Evolutionary conservation across 2,888 invertebrate genomes (phyloP), one percentile per base, ranked within the genome.

Genomic region (Trachelus tabidus): DNA sequence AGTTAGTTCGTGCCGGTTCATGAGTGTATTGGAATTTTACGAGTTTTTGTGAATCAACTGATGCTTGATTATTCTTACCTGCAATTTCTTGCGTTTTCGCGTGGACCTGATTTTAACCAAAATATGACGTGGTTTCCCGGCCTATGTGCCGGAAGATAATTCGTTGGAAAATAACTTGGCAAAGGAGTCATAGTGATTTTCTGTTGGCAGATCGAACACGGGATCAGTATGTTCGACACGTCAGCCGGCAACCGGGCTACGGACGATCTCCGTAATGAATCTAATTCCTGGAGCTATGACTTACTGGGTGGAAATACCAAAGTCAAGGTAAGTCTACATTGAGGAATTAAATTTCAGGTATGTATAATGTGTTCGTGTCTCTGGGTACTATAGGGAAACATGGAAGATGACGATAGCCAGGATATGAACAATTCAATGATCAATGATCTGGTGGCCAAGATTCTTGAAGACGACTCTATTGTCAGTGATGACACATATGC

Each of bases 381-480:
- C 37, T 56, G 56, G 40, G 15, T 23, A 56, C 56, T 23, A 12
- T 75, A 91, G 91, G 84, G 87, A 79, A 87, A 84, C 73, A 69
- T 88, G 79, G 91, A 91, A 69, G 91, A 91, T 69, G 91, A 91
- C 31, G 91, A 91, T 77, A 84, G 86, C 35, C 91, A 89, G 81
- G 91, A 91, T 83, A 81, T 91, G 40, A 90, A 94, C 86, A 94
- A 94, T 89, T 92, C 94, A 68, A 94, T 94, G 93, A 94, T 94
- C 83, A 93, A 94, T 85, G 94, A 94, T 89, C 92, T 94, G 89
- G 94, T 94, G 88, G 94, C 94, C 81, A 94, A 94, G 89, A 93
- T 94, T 83, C 92, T 94, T 77, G 94, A 94, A 89, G 94, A 94
- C 87, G 93, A 94, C 82, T 92, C 93, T 34, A 85, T 88, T 77